Evolutionary conservation across 2,797 vertebrate genomes (phyloP).

Genomic region (Eulemur mongoz): DNA sequence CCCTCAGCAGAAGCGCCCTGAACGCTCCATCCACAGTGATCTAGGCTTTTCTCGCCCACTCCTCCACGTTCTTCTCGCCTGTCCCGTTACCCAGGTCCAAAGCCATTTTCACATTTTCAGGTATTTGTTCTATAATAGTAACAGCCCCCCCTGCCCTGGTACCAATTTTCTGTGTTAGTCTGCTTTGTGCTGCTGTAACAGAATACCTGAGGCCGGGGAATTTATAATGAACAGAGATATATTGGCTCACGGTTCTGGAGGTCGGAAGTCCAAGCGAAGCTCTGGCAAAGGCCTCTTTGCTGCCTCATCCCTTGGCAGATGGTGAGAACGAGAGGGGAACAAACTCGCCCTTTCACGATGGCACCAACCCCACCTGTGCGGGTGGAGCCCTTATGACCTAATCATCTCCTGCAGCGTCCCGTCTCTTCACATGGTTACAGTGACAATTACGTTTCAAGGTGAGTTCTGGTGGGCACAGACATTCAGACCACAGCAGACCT

Average conservation of each 20-base stretch:
- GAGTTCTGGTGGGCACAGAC: not conserved
- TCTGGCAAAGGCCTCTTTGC: not conserved
- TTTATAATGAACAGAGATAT: not conserved
- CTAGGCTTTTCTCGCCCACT: not conserved
- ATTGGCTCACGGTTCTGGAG: not conserved
- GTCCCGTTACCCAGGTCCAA: not conserved
- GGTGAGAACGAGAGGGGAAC: not conserved
- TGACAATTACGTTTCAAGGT: not conserved
- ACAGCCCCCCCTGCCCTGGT: not conserved
- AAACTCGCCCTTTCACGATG: not conserved
- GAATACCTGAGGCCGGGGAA: not conserved
- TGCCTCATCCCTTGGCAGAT: not conserved
- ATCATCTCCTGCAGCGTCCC: not conserved
- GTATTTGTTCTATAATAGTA: not conserved
- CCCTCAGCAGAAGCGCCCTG: not conserved
- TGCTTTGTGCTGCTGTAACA: not conserved
- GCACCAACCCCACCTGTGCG: not conserved
- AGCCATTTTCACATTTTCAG: not conserved
- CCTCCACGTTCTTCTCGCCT: not conserved
- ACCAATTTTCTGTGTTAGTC: not conserved
- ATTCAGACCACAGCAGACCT: not conserved
- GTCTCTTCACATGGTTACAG: not conserved
- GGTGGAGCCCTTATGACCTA: not conserved
- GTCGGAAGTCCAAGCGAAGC: not conserved
- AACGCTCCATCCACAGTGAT: accelerated